Conservation (phyloP, 2,113 vertebrate genomes). For the Philantomba maxwellii region DNA sequence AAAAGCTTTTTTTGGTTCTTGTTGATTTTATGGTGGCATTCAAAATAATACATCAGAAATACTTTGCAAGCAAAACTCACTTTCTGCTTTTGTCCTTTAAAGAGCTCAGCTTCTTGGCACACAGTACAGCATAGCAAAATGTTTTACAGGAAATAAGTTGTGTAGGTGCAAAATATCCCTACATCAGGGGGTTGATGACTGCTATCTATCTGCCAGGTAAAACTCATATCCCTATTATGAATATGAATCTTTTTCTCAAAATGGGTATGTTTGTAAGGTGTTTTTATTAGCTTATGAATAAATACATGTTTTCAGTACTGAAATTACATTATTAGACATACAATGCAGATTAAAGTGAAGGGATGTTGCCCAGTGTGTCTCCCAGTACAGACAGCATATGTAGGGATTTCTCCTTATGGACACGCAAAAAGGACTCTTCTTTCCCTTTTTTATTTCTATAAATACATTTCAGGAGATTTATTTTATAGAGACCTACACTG, state of each 20-base stretch:
- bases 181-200: background rate
- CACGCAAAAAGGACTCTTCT: background rate
- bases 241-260: slow-evolving; percentile 46
- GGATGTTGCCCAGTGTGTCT: background rate
- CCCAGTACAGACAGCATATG: background rate
- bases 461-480: background rate
- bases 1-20: slow-evolving; percentile 25
- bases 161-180: slow-evolving; percentile 58
- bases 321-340: slow-evolving; percentile 6
- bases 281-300: slow-evolving; percentile 52
- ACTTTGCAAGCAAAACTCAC: slow-evolving; percentile 20
- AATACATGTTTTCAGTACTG: slow-evolving; percentile 39
- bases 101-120: slow-evolving; percentile 56
- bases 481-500: background rate
- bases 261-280: slow-evolving; percentile 15
- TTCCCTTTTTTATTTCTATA: background rate
- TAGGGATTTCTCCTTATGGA: background rate
- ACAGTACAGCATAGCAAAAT: slow-evolving; percentile 16
- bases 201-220: slow-evolving; percentile 45
- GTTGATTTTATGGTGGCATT: background rate
- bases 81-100: slow-evolving; percentile 62
- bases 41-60: slow-evolving; percentile 26
- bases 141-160: slow-evolving; percentile 62
- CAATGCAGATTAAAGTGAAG: background rate
- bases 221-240: slow-evolving; percentile 47